Base-by-base conservation (phyloP, 2,113 vertebrate species). In the Fukomys damarensis region DNA sequence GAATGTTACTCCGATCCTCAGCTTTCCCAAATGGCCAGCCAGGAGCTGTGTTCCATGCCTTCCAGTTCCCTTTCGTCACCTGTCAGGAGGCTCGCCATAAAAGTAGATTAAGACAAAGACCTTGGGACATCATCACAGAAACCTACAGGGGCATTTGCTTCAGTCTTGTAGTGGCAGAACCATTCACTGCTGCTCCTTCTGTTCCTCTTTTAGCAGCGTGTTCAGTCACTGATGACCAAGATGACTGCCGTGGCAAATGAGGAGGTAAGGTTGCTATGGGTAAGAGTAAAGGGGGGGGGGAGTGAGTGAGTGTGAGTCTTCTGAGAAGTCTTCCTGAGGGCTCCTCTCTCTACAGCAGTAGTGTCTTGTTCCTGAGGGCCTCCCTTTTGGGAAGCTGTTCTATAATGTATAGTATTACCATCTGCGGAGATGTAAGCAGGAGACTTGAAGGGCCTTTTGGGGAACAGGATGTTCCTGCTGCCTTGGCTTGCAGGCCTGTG, bases 231-330 rank as follows among this genome's bases (percentile, higher is more conserved):
- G 97, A 99, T 99, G 99, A 99, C 99, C 96, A 99, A 98, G 97
- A 99, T 99, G 99, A 99, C 99, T 38, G 99, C 98, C 43, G 99
- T 99, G 99, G 99, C 98, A 46, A 99, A 97, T n/a, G 99, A 99
- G 89, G 99, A 99, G 99, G 99, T 99, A 97, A 97, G 95, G 32
- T 2, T 2, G 16, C 1, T 0, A 2, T 52, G 49, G 24, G 22
- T 20, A 0, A 2, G 13, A 8, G 70, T 52, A 24, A 7, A 22
- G 79, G 3, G 0, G 3, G 0, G n/a, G n/a, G n/a, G n/a, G n/a
- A n/a, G n/a, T n/a, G n/a, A n/a, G n/a, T n/a, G n/a, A n/a, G n/a
- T n/a, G n/a, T n/a, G n/a, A n/a, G n/a, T n/a, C n/a, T n/a, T 80
- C 12, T 72, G 5, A 16, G 35, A n/a, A 26, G 49, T 74, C 26